A percentile compares a stretch with the other conserved stretches of the same genome.
phyloP scores from a whole-genome alignment of 2,113 vertebrate genomes.

The Callocephalon fimbriatum region DNA sequence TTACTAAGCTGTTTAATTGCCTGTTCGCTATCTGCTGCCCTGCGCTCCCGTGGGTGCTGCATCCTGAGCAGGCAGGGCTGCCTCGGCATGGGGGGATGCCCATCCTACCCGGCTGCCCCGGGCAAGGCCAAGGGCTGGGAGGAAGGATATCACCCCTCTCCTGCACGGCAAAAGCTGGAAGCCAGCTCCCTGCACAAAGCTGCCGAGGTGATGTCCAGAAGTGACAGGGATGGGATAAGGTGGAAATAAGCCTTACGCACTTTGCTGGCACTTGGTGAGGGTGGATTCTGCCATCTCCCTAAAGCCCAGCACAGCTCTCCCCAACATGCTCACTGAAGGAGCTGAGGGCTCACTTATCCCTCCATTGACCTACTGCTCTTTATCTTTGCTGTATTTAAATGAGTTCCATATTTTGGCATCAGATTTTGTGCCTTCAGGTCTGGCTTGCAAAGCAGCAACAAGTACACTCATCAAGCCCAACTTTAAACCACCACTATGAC shows the following conservation, averaged over 20 bases:
- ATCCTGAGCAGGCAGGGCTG: fast-evolving
- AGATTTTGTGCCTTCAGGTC: not conserved
- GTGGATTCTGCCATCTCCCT: fast-evolving
- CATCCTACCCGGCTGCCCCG: fast-evolving
- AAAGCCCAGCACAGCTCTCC: not conserved
- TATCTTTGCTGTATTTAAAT: not conserved
- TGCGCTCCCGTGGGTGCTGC: fast-evolving
- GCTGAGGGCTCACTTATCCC: not conserved
- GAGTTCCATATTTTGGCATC: not conserved
- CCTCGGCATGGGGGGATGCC: fast-evolving
- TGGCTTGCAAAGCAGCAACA: not conserved
- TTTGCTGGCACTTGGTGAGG: fast-evolving
- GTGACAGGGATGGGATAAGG: not conserved
- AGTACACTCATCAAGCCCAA: not conserved
- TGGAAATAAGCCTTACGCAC: not conserved
- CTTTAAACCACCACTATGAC: not conserved
- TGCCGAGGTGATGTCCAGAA: not conserved
- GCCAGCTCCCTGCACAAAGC: not conserved
- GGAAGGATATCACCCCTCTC: not conserved
- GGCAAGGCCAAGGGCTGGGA: not conserved
- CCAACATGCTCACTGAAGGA: fast-evolving
- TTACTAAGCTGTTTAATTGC: not conserved
- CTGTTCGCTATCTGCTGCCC: not conserved
- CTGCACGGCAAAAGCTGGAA: not conserved
- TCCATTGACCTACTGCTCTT: fast-evolving